A percentile compares a stretch with the other conserved stretches of the same genome.
Evolutionary conservation across 37 sponge, comb jelly and placozoan genomes (phyloP).

Genomic region (Bolinopsis microptera): DNA sequence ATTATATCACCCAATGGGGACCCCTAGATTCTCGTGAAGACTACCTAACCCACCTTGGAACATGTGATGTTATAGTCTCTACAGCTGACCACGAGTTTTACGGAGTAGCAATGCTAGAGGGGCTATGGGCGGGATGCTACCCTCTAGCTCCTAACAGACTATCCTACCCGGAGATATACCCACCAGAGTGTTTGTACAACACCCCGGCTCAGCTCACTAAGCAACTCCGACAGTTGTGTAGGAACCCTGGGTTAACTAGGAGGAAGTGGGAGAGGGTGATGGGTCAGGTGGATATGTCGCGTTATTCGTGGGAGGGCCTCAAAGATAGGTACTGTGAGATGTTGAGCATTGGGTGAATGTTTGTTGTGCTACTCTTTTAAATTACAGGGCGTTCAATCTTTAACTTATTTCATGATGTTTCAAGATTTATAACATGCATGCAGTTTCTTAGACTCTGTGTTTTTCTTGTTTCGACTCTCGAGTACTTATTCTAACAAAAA

Average conservation of each 20-base stretch:
- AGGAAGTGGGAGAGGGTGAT: slow-evolving; percentile 49
- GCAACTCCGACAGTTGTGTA: slow-evolving; percentile 75
- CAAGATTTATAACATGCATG: no score
- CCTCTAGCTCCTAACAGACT: slow-evolving; percentile 90
- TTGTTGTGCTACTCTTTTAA: no score
- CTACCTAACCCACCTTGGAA: slow-evolving; percentile 72
- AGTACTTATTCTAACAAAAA: no score
- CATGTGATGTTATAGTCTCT: slow-evolving; percentile 82
- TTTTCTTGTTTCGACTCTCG: no score
- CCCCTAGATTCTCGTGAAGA: slow-evolving; percentile 49
- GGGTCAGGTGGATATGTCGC: background rate
- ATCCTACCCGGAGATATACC: slow-evolving; percentile 90
- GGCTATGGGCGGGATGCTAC: slow-evolving; percentile 78
- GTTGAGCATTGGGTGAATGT: background rate
- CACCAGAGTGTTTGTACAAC: slow-evolving; percentile 82
- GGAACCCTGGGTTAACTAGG: slow-evolving; percentile 70
- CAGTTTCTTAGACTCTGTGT: no score
- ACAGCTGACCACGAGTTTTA: slow-evolving; percentile 91
- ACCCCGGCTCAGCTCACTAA: slow-evolving; percentile 84
- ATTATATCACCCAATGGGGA: slow-evolving; percentile 63
- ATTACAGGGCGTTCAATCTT: no score
- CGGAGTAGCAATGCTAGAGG: slow-evolving; percentile 96
- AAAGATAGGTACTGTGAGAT: background rate
- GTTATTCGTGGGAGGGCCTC: background rate
- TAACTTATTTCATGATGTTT: no score